Base-by-base conservation (phyloP, 2,113 vertebrate species). In the Natator depressus region DNA sequence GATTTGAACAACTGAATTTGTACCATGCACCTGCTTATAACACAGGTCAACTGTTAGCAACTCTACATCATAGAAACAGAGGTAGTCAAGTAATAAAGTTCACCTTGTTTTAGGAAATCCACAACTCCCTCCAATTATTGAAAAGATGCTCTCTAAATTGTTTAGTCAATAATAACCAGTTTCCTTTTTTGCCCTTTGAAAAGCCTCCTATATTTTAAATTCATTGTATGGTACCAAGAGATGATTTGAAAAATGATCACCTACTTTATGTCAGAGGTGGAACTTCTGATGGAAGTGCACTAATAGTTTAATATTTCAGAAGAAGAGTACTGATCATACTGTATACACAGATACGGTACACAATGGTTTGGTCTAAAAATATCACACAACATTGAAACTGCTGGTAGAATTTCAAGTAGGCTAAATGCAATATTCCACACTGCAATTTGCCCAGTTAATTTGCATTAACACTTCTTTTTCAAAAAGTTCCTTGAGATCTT, bases 381-480 rank as follows among this genome's bases (percentile, higher is more conserved):
- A 83, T n/a, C 9, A 0, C 0, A 5, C 2, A 35, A 9, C 85
- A 59, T 3, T 91, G 92, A 91, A 95, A 82, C 10, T 0, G 1
- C 50, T 10, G 50, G n/a, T 5, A 51, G 93, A 85, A 92, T 95
- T 95, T 85, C 9, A 93, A 94, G 54, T 4, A 85, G 65, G 9
- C 6, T 82, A 27, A 57, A 65, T 16, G 42, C 27, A 92, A 1
- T 19, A 25, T 29, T n/a, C 19, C 75, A 78, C 11, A 46, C 13
- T 78, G 42, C 3, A 29, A 47, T 78, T 78, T 78, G 24, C 25
- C 75, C 24, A 78, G 25, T 78, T 8, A 1, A 0, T 57, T 90
- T 62, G 75, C 55, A 75, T 84, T 82, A 84, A 88, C 8, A 2
- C 17, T 12, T 53, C 59, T 90, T 53, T 90, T 50, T 25, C n/a